Base-by-base conservation (phyloP, 2,113 vertebrate genomes). In the Lasiurus cinereus region DNA sequence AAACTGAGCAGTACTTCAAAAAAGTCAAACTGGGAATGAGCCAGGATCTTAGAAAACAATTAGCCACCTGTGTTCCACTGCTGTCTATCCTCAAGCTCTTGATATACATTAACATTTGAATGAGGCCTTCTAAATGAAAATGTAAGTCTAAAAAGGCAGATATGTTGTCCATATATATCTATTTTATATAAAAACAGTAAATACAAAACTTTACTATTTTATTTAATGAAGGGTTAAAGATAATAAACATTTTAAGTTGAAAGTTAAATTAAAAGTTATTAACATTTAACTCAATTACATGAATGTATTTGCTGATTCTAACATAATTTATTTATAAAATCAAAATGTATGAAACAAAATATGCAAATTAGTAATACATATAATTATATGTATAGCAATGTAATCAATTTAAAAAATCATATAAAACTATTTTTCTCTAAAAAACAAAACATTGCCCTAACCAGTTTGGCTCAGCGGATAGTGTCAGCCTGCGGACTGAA, bases 91-190 rank as follows among this genome's bases (percentile, higher is more conserved):
- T 46, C 46, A 76, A 79, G 83, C 74, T 88, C 79, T 5, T 43
- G 67, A 54, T 69, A 76, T 2, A 87, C 18, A 88, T 0, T 70
- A 70, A 80, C 48, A 90, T 36, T 52, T 74, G 22, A 29, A 77
- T 6, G 15, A 69, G 79, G 15, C 46, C 92, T 93, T 93, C 15
- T 87, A 90, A 74, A 83, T 74, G 83, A 93, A 92, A 83, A 87
- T 24, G 27, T 22, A 92, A 86, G 5, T 82, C 36, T 27, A 2
- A 39, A 64, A 91, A 93, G 43, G 48, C 59, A 67, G 69, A 84
- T 33, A 33, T 83, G 78, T 72, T 62, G 5, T 31, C 18, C 29
- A 72, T 21, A 48, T 46, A 31, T 56, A 56, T 21, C 18, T 56
- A 14, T 46, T 79, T 56, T 70, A n/a, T 46, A 79, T 3, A 59